phyloP scores from a whole-genome alignment of 2,888 invertebrate genomes.

The Aporophyla lueneburgensis region DNA sequence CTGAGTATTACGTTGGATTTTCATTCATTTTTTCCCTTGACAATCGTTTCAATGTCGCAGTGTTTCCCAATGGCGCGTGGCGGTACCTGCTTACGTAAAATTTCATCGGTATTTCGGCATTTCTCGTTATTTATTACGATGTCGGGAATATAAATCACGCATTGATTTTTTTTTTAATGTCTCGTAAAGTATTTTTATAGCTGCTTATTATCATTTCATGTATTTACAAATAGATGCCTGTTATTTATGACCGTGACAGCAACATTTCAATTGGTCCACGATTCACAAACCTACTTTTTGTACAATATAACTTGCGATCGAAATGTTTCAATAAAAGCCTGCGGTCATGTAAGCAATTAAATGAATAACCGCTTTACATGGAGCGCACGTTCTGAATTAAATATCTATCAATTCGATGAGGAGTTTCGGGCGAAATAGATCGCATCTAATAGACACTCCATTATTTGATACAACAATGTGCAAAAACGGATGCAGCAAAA shows the following conservation, averaged over 20 bases:
- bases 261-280: conserved; percentile 20
- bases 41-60: conserved; percentile 65
- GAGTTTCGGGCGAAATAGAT: conserved; percentile 68
- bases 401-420: conserved; percentile 67
- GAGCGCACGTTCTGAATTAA: conserved; percentile 66
- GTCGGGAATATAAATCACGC: conserved; percentile 50
- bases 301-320: conserved; percentile 20
- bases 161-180: conserved; percentile 50
- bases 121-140: conserved; percentile 59
- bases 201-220: conserved; percentile 44
- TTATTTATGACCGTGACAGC: conserved; percentile 36
- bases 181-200: conserved; percentile 51
- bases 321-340: conserved; percentile 30
- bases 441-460: conserved; percentile 65
- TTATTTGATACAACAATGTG: conserved; percentile 47
- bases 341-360: conserved; percentile 56
- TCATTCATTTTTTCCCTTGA: conserved; percentile 64
- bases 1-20: conserved; percentile 62
- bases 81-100: conserved; percentile 62
- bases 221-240: conserved; percentile 38
- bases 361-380: conserved; percentile 49
- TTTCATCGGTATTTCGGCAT: conserved; percentile 57
- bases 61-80: conserved; percentile 61
- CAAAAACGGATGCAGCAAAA: conserved; percentile 54
- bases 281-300: conserved; percentile 23